phyloP scores from a whole-genome alignment of 2,113 vertebrate genomes.

The Melierax canorus region DNA sequence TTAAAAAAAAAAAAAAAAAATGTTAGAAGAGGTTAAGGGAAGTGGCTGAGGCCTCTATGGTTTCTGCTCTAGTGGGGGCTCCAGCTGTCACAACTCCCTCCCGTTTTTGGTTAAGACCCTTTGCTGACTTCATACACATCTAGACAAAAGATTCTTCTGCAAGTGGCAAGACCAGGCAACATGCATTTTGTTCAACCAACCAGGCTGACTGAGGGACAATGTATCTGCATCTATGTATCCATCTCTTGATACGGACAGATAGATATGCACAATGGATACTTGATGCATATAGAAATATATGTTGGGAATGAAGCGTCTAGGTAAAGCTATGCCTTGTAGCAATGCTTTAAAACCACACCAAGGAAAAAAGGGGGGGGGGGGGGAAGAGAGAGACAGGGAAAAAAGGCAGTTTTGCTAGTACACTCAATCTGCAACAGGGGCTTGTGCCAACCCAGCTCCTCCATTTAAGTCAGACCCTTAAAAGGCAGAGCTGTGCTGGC shows the following conservation, averaged over 20 bases:
- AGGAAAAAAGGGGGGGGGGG: rapidly evolving
- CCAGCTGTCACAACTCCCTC: background rate
- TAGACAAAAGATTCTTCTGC: background rate
- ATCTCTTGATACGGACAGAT: rapidly evolving
- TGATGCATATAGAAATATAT: background rate
- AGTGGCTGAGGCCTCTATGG: background rate
- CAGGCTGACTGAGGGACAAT: background rate
- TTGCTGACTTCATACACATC: background rate
- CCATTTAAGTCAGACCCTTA: constrained; percentile 44
- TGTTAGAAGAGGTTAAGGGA: background rate
- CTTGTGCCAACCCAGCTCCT: constrained; percentile 27
- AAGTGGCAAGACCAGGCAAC: background rate
- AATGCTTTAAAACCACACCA: background rate
- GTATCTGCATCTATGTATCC: background rate
- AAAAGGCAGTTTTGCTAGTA: background rate
- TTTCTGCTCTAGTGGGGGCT: background rate
- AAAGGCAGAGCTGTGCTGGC: constrained; percentile 45
- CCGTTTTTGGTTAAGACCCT: background rate
- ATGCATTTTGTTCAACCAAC: background rate
- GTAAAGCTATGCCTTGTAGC: background rate
- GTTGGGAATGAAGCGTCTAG: background rate
- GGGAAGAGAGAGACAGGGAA: background rate
- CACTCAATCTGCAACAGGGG: background rate
- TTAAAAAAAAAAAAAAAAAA: background rate
- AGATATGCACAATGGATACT: background rate